phyloP scores from a whole-genome alignment of 2,113 vertebrate species.

The human region DNA sequence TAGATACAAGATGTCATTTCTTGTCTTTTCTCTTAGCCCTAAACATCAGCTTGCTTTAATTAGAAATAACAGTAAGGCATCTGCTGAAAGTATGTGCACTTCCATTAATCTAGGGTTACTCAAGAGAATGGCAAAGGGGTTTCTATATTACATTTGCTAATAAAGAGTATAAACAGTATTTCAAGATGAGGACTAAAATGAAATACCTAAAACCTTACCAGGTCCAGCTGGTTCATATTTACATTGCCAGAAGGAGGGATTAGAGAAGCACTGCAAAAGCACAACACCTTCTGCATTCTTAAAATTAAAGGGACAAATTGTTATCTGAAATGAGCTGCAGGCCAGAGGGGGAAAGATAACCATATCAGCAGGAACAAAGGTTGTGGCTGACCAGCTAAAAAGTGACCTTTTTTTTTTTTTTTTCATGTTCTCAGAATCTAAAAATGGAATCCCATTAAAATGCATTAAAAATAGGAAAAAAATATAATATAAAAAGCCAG shows the following conservation, averaged over 20 bases:
- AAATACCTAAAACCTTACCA: constrained; percentile 78
- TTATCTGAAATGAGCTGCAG: constrained; percentile 68
- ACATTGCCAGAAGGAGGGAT: constrained; percentile 81
- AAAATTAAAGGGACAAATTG: constrained; percentile 79
- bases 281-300: constrained; percentile 64
- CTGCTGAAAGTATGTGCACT: constrained; percentile 69
- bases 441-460: constrained; percentile 45
- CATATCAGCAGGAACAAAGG: constrained; percentile 47
- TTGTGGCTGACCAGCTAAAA: constrained; percentile 44
- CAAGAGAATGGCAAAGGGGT: constrained; percentile 64
- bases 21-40: constrained; percentile 8
- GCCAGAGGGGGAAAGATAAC: constrained; percentile 30
- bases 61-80: constrained; percentile 69
- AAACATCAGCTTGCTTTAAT: constrained; percentile 72
- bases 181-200: constrained; percentile 79
- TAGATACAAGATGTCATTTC: neutral
- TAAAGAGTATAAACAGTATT: constrained; percentile 83
- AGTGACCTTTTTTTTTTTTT: neutral
- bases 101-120: constrained; percentile 64
- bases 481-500: neutral
- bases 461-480: neutral
- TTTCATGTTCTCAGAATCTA: constrained; percentile 1
- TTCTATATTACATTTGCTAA: constrained; percentile 83
- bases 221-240: constrained; percentile 81
- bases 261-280: constrained; percentile 68